phyloP scores from a whole-genome alignment of 2,888 invertebrate genomes.

The Latheticus oryzae region DNA sequence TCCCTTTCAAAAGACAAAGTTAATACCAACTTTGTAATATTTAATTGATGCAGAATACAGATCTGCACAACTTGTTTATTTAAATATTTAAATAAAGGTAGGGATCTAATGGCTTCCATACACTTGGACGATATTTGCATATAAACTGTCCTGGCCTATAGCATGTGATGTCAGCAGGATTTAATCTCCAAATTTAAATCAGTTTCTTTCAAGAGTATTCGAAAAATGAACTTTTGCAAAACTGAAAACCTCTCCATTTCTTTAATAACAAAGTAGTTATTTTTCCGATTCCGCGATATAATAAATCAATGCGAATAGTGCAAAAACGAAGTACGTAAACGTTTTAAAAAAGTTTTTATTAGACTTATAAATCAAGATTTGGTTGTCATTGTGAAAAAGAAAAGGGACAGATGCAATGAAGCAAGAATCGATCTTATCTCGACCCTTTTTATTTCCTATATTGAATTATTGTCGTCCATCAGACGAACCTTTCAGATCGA shows the following conservation, averaged over 20 bases:
- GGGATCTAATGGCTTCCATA: constrained; percentile 27
- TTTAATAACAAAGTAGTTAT: too few species aligned
- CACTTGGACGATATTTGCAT: constrained; percentile 28
- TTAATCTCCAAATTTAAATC: too few species aligned
- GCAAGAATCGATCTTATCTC: constrained; percentile 28
- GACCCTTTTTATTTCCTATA: constrained; percentile 25
- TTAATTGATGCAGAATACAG: constrained; percentile 27
- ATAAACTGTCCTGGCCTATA: too few species aligned
- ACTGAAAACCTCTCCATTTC: too few species aligned
- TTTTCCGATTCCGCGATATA: constrained; percentile 16
- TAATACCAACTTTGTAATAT: constrained; percentile 19
- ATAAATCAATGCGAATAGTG: constrained; percentile 20
- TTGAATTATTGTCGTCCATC: constrained; percentile 32
- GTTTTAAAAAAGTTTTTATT: constrained; percentile 35
- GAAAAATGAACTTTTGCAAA: too few species aligned
- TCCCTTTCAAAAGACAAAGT: constrained; percentile 17
- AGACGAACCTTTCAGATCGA: constrained; percentile 20
- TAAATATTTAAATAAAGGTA: constrained; percentile 37
- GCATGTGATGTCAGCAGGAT: too few species aligned
- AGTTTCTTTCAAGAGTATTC: too few species aligned
- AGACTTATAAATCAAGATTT: constrained; percentile 32
- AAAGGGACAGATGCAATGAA: constrained; percentile 20
- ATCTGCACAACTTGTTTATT: constrained; percentile 31
- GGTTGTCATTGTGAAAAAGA: constrained; percentile 18
- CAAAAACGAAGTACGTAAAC: constrained; percentile 28